A percentile compares a stretch with the other conserved stretches of the same genome.
Conservation (phyloP, 2,113 vertebrate genomes). For the Microcebus griseorufus region DNA sequence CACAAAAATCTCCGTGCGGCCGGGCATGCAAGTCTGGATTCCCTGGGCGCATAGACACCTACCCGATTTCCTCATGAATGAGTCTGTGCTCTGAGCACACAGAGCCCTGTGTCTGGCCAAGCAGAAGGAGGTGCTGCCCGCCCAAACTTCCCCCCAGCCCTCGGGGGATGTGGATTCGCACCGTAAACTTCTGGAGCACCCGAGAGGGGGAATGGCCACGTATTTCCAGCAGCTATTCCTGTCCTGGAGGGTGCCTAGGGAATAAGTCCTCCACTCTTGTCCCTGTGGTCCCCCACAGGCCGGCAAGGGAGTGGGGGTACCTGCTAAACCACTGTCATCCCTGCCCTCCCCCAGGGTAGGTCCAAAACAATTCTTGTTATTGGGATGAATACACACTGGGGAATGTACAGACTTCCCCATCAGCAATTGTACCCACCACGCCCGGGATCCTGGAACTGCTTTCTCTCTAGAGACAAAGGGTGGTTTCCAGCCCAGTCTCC, state of each 20-base stretch:
- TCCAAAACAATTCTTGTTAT: background rate
- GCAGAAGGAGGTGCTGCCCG: background rate
- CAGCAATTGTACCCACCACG: background rate
- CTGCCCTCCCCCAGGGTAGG: background rate
- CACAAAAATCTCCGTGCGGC: slow-evolving; percentile 41
- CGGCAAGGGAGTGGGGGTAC: background rate
- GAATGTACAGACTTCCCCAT: background rate
- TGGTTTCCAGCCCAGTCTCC: background rate
- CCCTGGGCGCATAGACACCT: background rate
- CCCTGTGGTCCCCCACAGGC: background rate
- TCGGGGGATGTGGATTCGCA: background rate
- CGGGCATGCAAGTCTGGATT: background rate
- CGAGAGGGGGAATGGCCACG: background rate
- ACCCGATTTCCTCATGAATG: background rate
- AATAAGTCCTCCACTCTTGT: background rate
- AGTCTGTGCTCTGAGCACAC: background rate
- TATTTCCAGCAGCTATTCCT: background rate
- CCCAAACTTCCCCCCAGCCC: background rate
- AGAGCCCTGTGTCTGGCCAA: background rate
- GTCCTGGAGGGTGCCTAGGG: background rate
- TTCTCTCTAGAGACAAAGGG: background rate
- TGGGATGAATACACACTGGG: background rate
- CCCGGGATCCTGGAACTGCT: background rate
- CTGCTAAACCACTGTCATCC: background rate
- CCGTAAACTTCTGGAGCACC: background rate